Percentiles rank a stretch among this genome's conserved stretches.
Conservation (phyloP, 2,113 vertebrate species). For the Calonectris borealis region DNA sequence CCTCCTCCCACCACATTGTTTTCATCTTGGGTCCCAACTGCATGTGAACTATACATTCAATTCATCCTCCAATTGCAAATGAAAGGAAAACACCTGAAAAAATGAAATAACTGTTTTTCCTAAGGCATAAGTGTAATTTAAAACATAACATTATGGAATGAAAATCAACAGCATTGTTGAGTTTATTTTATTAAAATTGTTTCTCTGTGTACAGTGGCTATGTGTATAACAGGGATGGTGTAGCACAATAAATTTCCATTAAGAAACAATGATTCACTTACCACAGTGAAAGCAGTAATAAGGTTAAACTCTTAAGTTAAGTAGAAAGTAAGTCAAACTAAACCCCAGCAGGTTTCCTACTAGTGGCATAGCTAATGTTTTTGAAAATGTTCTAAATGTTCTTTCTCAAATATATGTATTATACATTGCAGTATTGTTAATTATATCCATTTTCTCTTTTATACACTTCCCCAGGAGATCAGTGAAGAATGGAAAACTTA, state of each 20-base stretch:
- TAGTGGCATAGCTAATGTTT: slow-evolving; percentile 52
- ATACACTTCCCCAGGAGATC: slow-evolving; percentile 55
- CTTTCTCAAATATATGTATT: slow-evolving; percentile 58
- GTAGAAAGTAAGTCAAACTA: slow-evolving; percentile 54
- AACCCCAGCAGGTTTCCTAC: slow-evolving; percentile 58
- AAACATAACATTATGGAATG: neutral
- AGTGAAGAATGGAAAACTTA: slow-evolving; percentile 56
- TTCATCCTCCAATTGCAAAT: neutral
- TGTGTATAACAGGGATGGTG: neutral
- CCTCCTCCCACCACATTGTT: neutral
- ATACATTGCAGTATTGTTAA: slow-evolving; percentile 55
- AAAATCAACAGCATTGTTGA: neutral
- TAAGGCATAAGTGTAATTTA: neutral
- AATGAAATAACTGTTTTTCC: neutral
- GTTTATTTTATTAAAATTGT: slow-evolving; percentile 25
- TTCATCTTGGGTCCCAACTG: neutral
- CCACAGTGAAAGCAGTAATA: slow-evolving; percentile 27
- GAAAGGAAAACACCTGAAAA: slow-evolving; percentile 7
- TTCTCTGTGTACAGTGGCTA: neutral
- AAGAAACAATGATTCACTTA: slow-evolving; percentile 44
- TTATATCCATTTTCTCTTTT: slow-evolving; percentile 63
- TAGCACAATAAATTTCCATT: slow-evolving; percentile 44
- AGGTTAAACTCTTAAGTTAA: slow-evolving; percentile 55
- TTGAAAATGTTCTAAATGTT: slow-evolving; percentile 56
- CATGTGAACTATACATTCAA: neutral